A percentile compares a stretch with the other conserved stretches of the same genome.
phyloP scores from a whole-genome alignment of 2,888 invertebrate species.

The Drosophila aldrichi region DNA sequence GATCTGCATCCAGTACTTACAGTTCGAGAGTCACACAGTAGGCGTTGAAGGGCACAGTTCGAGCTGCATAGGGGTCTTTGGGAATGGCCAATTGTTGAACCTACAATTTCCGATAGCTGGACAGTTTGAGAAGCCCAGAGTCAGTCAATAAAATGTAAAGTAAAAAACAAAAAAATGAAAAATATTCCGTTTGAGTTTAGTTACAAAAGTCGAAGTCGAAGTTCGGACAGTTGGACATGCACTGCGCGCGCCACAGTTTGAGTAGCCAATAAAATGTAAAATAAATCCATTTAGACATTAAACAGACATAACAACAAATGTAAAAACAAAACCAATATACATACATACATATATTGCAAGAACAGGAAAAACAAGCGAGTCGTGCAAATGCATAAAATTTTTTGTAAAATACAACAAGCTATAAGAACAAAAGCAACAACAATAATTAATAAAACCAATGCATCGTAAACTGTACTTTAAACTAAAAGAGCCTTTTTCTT shows the following conservation, averaged over 20 bases:
- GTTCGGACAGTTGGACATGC: constrained; percentile 16
- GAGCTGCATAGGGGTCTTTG: background rate
- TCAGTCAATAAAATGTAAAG: background rate
- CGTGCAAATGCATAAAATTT: constrained; percentile 56
- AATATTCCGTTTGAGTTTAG: constrained; percentile 4
- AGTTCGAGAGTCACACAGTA: background rate
- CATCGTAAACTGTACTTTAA: constrained; percentile 47
- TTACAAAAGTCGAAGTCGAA: background rate
- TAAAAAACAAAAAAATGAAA: background rate
- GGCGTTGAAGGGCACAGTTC: background rate
- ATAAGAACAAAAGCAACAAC: constrained; percentile 39
- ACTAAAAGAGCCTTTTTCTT: background rate
- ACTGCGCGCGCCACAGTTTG: background rate
- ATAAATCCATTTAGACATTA: constrained; percentile 51
- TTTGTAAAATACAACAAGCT: constrained; percentile 61
- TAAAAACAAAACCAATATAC: constrained; percentile 26
- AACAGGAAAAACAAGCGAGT: constrained; percentile 24
- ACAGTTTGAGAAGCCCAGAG: constrained; percentile 1
- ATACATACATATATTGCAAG: background rate
- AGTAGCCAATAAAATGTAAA: constrained; percentile 29
- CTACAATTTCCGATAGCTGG: background rate
- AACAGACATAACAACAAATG: constrained; percentile 37
- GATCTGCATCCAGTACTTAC: background rate
- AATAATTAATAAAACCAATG: constrained; percentile 45
- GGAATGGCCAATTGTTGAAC: too few species aligned